A percentile compares a stretch with the other conserved stretches of the same genome.
These are phyloP conservation scores for Andrena chrysosceles DNA, from an alignment of 2,888 invertebrate species.

Conservation along the genomic window DNA sequence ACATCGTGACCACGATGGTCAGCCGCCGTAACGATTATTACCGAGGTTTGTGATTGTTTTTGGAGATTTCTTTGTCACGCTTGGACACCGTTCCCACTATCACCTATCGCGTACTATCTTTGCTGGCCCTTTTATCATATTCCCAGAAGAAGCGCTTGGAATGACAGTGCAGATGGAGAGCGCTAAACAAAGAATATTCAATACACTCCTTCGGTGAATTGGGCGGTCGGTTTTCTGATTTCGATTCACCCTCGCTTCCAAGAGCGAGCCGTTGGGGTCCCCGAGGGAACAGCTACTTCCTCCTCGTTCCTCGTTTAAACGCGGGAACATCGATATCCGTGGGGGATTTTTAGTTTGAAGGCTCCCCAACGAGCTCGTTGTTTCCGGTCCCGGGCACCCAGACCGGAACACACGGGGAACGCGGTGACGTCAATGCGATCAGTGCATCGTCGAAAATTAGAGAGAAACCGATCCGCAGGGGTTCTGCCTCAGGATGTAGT, in stretches of 20 bases:
- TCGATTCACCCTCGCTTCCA: constrained; percentile 7
- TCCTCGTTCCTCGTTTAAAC: constrained; percentile 56
- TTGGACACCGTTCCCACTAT: not conserved
- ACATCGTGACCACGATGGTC: constrained; percentile 75
- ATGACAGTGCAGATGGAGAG: not conserved
- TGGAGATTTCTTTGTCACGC: constrained; percentile 60
- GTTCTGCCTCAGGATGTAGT: constrained; percentile 73
- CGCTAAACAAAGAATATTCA: not conserved
- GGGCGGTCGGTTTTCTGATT: constrained; percentile 10
- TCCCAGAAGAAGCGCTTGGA: no score
- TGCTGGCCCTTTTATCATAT: no score
- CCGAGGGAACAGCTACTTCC: constrained; percentile 65
- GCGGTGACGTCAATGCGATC: constrained; percentile 63
- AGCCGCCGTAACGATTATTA: constrained; percentile 74
- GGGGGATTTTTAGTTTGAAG: constrained; percentile 70
- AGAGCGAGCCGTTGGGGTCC: constrained; percentile 42
- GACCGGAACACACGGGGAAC: constrained; percentile 72
- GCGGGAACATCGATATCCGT: constrained; percentile 71
- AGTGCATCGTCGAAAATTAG: constrained; percentile 66
- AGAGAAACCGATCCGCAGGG: constrained; percentile 76
- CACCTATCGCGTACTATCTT: not conserved
- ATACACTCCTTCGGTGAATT: not conserved
- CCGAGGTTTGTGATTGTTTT: constrained; percentile 70
- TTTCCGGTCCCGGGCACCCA: constrained; percentile 69
- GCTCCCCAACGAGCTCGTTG: constrained; percentile 61